Conservation (phyloP, 2,113 vertebrate genomes). For the Rhinolophus sinicus region DNA sequence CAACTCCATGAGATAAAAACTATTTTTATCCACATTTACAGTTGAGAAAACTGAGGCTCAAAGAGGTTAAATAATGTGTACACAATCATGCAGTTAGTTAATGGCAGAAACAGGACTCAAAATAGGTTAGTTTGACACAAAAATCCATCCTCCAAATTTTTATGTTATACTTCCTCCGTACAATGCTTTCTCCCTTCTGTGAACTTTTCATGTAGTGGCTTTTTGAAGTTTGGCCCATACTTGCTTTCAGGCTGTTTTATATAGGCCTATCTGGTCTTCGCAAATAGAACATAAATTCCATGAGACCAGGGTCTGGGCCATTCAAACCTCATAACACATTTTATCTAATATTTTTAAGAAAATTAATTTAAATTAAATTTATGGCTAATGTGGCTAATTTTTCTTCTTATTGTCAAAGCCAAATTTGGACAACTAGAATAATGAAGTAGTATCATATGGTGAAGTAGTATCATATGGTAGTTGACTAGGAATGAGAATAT, state of each 20-base stretch:
- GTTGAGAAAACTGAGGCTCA: background rate
- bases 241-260: background rate
- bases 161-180: constrained; percentile 16
- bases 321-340: constrained; percentile 32
- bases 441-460: background rate
- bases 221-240: constrained; percentile 30
- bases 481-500: background rate
- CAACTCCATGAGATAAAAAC: constrained; percentile 20
- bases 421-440: constrained; percentile 32
- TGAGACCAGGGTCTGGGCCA: background rate
- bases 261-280: background rate
- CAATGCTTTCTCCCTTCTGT: constrained; percentile 14
- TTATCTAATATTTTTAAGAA: constrained; percentile 37
- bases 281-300: constrained; percentile 39
- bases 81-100: background rate
- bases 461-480: background rate
- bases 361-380: constrained; percentile 37
- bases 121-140: constrained; percentile 15
- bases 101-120: background rate
- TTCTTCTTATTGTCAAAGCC: constrained; percentile 16
- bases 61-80: background rate
- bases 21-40: constrained; percentile 39
- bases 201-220: background rate
- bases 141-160: constrained; percentile 6
- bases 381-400: background rate